Conservation (phyloP, 2,113 vertebrate species). For the Brevimyrus niger region DNA sequence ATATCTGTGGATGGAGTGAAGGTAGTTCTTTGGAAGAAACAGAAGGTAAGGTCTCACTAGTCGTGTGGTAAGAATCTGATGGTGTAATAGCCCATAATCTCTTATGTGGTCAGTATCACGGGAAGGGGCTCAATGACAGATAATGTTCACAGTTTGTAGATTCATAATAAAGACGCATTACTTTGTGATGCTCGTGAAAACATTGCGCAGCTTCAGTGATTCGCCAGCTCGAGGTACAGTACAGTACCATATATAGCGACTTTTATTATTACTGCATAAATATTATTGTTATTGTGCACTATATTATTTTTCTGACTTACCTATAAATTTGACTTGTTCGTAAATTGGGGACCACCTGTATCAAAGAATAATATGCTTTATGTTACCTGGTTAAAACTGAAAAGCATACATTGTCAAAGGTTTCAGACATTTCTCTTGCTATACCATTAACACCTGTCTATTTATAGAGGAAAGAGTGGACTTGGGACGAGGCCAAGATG, state of each 20-base stretch:
- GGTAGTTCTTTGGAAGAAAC: conserved; percentile 72
- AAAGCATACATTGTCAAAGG: not conserved
- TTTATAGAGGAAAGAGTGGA: conserved; percentile 74
- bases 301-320: not conserved
- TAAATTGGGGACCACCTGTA: not conserved
- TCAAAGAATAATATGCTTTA: not conserved
- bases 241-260: no score
- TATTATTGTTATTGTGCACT: not conserved
- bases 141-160: not conserved
- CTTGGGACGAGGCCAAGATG: conserved; percentile 73
- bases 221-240: not conserved
- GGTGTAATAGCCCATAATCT: not conserved
- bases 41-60: conserved; percentile 55
- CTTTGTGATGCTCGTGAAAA: not conserved
- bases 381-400: not conserved
- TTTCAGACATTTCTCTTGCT: not conserved
- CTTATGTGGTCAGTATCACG: no score
- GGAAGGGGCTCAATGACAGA: not conserved
- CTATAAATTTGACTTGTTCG: not conserved
- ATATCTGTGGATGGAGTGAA: conserved; percentile 77
- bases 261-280: not conserved
- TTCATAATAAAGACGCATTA: not conserved
- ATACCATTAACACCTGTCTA: not conserved
- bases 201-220: not conserved
- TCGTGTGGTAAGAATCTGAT: not conserved